Evolutionary conservation across 2,888 invertebrate species (phyloP).

Genomic region (Nomada flava): DNA sequence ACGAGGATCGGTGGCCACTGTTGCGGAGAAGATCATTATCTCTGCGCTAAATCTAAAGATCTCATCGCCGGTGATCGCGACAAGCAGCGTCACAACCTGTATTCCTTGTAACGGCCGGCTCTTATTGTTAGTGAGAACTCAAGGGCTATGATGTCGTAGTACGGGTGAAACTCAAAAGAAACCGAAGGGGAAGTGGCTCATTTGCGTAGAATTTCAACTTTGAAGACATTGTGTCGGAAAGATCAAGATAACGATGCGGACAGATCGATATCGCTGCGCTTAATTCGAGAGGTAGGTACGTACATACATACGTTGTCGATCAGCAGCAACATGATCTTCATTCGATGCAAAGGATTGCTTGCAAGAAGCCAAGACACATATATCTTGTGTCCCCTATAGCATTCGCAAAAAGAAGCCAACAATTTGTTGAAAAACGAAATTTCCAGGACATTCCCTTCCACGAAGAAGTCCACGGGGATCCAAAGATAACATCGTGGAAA

Average conservation of each 20-base stretch:
- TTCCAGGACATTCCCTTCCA: background rate
- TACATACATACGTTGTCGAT: too few species aligned
- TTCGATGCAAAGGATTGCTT: background rate
- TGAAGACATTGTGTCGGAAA: too few species aligned
- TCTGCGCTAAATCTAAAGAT: conserved; percentile 37
- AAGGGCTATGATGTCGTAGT: background rate
- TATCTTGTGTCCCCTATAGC: background rate
- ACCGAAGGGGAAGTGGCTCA: background rate
- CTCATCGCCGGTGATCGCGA: conserved; percentile 5
- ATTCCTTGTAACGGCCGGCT: background rate
- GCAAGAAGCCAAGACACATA: background rate
- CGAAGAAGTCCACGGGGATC: conserved; percentile 32
- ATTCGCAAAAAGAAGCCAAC: background rate
- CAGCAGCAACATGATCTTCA: background rate
- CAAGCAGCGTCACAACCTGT: background rate
- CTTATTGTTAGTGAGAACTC: background rate
- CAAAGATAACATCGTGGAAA: conserved; percentile 41
- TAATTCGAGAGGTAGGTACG: background rate
- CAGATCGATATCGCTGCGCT: background rate
- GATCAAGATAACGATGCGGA: conserved; percentile 2
- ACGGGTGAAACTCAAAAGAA: background rate
- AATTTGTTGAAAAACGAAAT: conserved; percentile 15
- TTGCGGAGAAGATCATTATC: conserved; percentile 7
- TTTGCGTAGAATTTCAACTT: conserved; percentile 1
- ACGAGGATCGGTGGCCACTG: background rate